A percentile compares a stretch with the other conserved stretches of the same genome.
phyloP scores from a whole-genome alignment of 2,888 invertebrate species.

The Hypomecis atomaria region DNA sequence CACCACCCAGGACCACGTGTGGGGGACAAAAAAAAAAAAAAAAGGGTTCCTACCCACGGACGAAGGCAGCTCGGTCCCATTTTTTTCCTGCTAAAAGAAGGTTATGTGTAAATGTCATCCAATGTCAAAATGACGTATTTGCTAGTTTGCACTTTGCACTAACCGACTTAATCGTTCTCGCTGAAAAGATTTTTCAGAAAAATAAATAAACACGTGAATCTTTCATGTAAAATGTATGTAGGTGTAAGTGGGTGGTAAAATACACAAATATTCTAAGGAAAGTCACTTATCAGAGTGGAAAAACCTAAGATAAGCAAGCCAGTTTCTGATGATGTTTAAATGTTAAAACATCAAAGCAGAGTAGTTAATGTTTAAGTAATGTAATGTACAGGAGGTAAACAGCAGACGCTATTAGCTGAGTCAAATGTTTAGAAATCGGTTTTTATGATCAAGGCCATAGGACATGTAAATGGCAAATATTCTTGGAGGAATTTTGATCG shows the following conservation, averaged over 20 bases:
- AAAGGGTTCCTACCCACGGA: too few species aligned
- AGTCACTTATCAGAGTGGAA: neutral
- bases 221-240: neutral
- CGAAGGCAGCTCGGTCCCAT: too few species aligned
- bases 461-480: constrained; percentile 1
- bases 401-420: constrained; percentile 11
- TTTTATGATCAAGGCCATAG: constrained; percentile 6
- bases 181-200: neutral
- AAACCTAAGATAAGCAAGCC: neutral
- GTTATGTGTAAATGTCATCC: too few species aligned
- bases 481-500: neutral
- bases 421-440: constrained; percentile 26
- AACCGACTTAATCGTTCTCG: too few species aligned
- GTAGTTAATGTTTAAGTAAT: neutral
- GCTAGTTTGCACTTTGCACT: too few species aligned
- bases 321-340: neutral
- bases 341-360: constrained; percentile 2
- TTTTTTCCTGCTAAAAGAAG: too few species aligned
- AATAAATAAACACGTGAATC: neutral
- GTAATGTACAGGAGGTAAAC: constrained; percentile 7
- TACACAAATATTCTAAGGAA: constrained; percentile 1
- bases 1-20: too few species aligned
- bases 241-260: neutral
- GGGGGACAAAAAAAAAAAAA: too few species aligned
- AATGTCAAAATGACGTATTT: too few species aligned